Evolutionary conservation across 2,113 vertebrate species (phyloP).

Genomic region (Corynorhinus townsendii): DNA sequence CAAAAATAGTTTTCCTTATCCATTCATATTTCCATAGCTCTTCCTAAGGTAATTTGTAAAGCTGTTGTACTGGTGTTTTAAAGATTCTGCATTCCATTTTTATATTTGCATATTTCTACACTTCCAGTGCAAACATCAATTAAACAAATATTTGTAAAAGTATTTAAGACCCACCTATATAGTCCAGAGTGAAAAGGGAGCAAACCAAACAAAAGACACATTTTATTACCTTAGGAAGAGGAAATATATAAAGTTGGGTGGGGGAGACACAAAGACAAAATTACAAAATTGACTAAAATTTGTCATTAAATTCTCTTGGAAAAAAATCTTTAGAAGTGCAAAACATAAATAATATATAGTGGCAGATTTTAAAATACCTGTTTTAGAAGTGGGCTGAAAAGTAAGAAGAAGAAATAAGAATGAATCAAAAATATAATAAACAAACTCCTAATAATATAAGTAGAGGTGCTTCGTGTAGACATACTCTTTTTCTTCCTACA

Average conservation of each 20-base stretch:
- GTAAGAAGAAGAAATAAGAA: not conserved
- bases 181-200: not conserved
- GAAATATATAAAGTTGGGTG: not conserved
- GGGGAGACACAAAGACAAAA: not conserved
- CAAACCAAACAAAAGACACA: not conserved
- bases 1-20: constrained; percentile 13
- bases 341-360: not conserved
- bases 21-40: constrained; percentile 27
- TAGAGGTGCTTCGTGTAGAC: not conserved
- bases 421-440: not conserved
- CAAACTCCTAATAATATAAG: not conserved
- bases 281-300: constrained; percentile 8
- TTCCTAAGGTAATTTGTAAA: constrained; percentile 38
- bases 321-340: constrained; percentile 7
- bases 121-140: constrained; percentile 1
- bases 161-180: not conserved
- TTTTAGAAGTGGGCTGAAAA: not conserved
- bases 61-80: not conserved
- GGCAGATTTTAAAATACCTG: not conserved
- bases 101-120: constrained; percentile 8
- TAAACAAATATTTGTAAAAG: not conserved
- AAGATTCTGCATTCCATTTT: constrained; percentile 15
- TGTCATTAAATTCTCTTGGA: not conserved
- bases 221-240: not conserved
- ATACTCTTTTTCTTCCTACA: not conserved